A percentile compares a stretch with the other conserved stretches of the same genome.
Conservation (phyloP, 2,113 vertebrate species). For the Syngnathoides biaculeatus region DNA sequence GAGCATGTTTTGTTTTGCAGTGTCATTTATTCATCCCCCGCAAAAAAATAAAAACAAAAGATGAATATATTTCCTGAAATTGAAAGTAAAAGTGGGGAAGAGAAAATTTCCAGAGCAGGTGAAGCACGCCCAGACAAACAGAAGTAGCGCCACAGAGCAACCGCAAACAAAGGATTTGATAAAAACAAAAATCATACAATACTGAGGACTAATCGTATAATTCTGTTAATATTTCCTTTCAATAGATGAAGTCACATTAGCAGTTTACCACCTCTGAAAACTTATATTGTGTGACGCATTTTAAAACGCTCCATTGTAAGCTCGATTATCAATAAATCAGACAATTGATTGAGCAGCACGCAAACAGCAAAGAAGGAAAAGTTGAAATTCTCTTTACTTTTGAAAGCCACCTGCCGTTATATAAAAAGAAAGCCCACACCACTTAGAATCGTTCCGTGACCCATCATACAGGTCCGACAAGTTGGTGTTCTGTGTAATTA, state of each 20-base stretch:
- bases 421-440: not conserved
- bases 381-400: not conserved
- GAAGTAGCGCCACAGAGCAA: not conserved
- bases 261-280: not conserved
- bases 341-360: not conserved
- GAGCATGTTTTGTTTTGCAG: not conserved
- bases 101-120: not conserved
- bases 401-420: not conserved
- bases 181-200: not conserved
- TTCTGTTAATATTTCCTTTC: too few species aligned
- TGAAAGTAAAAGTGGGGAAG: not conserved
- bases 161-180: not conserved
- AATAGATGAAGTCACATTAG: not conserved
- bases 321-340: not conserved
- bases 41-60: too few species aligned
- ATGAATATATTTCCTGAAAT: not conserved
- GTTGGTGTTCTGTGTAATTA: not conserved
- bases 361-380: not conserved
- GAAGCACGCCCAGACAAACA: not conserved
- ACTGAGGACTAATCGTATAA: too few species aligned
- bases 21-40: not conserved
- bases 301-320: not conserved
- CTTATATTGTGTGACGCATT: not conserved
- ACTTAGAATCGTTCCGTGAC: not conserved
- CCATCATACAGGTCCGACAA: not conserved